Evolutionary conservation across 2,888 invertebrate species (phyloP).

Genomic region (Chironomus riparius): DNA sequence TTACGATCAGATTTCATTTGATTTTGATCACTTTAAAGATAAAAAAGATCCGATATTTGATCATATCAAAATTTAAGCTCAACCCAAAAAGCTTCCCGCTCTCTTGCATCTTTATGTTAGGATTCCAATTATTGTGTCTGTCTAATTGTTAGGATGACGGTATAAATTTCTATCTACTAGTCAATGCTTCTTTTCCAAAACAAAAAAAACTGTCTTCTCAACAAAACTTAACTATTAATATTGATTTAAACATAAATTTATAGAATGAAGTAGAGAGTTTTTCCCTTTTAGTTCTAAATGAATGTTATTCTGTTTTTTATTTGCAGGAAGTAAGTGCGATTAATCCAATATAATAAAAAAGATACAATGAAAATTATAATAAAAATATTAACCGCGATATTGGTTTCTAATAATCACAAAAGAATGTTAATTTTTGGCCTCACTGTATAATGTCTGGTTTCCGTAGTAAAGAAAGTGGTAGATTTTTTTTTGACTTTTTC

Average conservation of each 20-base stretch:
- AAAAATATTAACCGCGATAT: background rate
- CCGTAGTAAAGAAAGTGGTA: constrained; percentile 11
- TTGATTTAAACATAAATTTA: constrained; percentile 10
- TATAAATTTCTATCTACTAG: background rate
- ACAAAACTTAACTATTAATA: background rate
- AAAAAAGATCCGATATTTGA: too few species aligned
- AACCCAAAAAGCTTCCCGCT: background rate
- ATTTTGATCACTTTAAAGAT: too few species aligned
- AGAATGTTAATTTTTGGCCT: constrained; percentile 13
- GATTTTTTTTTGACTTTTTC: background rate
- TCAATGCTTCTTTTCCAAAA: background rate
- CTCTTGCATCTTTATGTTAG: constrained; percentile 29
- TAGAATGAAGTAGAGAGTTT: background rate
- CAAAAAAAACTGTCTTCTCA: background rate
- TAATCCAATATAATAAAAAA: constrained; percentile 7
- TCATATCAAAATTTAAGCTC: too few species aligned
- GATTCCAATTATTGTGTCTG: background rate
- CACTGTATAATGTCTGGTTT: constrained; percentile 20
- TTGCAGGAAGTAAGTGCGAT: constrained; percentile 43
- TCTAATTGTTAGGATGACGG: background rate
- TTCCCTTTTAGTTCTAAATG: constrained; percentile 21
- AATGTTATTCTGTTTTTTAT: constrained; percentile 34
- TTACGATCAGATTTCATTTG: too few species aligned
- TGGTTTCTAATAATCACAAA: background rate
- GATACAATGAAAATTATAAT: background rate